Evolutionary conservation across 2,888 invertebrate genomes (phyloP), one percentile per base, ranked within the genome.

Genomic region (Zele albiditarsus): DNA sequence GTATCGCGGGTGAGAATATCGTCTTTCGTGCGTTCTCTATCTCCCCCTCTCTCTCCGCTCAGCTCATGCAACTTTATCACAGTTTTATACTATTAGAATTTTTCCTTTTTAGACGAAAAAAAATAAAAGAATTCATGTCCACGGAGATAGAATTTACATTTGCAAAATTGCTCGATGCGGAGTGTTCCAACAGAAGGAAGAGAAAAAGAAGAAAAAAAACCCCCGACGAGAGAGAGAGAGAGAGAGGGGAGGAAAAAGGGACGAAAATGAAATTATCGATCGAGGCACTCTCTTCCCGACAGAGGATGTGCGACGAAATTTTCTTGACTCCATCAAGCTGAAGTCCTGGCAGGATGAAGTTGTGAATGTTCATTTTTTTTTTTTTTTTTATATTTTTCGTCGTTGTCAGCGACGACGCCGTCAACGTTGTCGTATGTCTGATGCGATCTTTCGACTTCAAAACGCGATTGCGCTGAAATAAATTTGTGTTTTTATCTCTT

Each of bases 251-350:
- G 25, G 16, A 60, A 60, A 60, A 60, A 25, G 6, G 12, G 20
- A 27, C 25, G 23, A 68, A 73, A 73, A 73, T 25, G 27, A 62
- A 46, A 62, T 74, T 63, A 69, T 69, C 53, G 74, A 74, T 74
- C 70, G 53, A 38, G 57, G 8, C n/a, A 12, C 46, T 69, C 62
- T 69, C 53, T 57, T 38, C 46, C 68, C 49, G 57, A 28, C 33
- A 57, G 60, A 69, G 69, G 69, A 74, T 69, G 38, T 69, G 69
- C 74, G 53, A 53, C 63, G 38, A 69, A 69, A 74, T 69, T 74
- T 74, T 63, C 63, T 74, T 49, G 33, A 53, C 69, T 74, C 74
- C 28, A 74, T 74, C 69, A 63, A 74, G 69, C 74, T 28, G 49
- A 69, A 74, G 53, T 74, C 69, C 63, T 66, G 27, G 67, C 42